Conservation (phyloP, 2,113 vertebrate species). For the Craseonycteris thonglongyai region DNA sequence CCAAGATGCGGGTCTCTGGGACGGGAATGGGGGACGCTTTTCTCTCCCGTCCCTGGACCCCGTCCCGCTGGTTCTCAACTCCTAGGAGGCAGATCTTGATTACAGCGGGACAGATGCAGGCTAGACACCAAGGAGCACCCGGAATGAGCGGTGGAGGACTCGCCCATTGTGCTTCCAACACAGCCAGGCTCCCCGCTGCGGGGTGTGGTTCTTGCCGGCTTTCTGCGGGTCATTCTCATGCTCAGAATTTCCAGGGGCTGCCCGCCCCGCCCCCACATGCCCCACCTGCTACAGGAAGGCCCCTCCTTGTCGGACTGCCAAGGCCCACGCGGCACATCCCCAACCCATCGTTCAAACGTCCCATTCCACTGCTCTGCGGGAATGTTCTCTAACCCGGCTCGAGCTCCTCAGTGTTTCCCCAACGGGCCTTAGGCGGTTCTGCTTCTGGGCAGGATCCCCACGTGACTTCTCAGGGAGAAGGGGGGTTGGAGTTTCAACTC, state of each 20-base stretch:
- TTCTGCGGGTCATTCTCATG: not conserved
- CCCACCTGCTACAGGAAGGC: no score
- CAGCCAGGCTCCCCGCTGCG: not conserved
- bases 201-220: not conserved
- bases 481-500: no score
- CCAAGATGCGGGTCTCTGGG: not conserved
- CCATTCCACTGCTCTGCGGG: not conserved
- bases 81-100: not conserved
- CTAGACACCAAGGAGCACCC: slow-evolving; percentile 9
- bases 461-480: no score
- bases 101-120: not conserved
- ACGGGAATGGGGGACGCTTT: slow-evolving; percentile 9
- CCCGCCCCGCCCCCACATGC: no score
- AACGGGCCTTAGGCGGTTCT: not conserved
- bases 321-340: not conserved
- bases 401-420: not conserved
- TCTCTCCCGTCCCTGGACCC: not conserved
- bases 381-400: not conserved
- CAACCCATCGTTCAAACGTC: not conserved
- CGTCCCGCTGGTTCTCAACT: not conserved
- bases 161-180: not conserved
- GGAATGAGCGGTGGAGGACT: not conserved
- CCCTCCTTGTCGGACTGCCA: not conserved
- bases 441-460: not conserved
- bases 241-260: not conserved